phyloP scores from a whole-genome alignment of 2,888 invertebrate species.

The Strigamia crassipes region DNA sequence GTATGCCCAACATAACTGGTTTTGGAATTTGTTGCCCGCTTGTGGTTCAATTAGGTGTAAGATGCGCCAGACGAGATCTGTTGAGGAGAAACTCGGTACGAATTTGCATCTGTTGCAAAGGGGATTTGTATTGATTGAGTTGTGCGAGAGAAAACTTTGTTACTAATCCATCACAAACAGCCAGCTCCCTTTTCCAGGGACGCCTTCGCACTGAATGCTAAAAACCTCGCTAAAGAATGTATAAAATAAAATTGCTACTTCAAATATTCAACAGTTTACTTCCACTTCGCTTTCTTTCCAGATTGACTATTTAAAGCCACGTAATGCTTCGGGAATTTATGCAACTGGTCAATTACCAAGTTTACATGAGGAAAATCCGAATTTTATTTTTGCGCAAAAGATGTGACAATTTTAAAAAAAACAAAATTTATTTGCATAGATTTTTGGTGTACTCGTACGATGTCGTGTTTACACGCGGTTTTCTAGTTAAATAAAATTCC shows the following conservation, averaged over 20 bases:
- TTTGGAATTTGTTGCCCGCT: background rate
- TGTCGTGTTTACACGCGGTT: no score
- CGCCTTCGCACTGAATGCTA: background rate
- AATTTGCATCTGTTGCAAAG: constrained; percentile 1
- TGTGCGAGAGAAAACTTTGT: background rate
- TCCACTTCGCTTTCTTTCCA: background rate
- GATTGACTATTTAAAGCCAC: background rate
- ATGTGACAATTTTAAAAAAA: no score
- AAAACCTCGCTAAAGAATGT: constrained; percentile 21
- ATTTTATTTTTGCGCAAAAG: no score
- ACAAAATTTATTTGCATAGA: no score
- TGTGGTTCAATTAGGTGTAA: background rate
- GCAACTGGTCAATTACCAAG: no score
- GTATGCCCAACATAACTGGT: background rate
- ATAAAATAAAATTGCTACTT: constrained; percentile 21
- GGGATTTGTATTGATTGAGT: constrained; percentile 8
- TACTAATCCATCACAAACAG: constrained; percentile 14
- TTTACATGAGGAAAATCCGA: no score
- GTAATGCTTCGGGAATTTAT: no score
- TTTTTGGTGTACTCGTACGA: no score
- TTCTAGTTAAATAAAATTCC: no score
- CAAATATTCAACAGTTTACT: constrained; percentile 16
- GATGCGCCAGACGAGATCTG: background rate
- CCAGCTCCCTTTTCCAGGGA: background rate
- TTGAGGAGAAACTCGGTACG: background rate